Percentiles rank a stretch among this genome's conserved stretches.
These are phyloP conservation scores for Hyles vespertilio DNA, from an alignment of 1,140 invertebrate genomes.

Conservation along the genomic window DNA sequence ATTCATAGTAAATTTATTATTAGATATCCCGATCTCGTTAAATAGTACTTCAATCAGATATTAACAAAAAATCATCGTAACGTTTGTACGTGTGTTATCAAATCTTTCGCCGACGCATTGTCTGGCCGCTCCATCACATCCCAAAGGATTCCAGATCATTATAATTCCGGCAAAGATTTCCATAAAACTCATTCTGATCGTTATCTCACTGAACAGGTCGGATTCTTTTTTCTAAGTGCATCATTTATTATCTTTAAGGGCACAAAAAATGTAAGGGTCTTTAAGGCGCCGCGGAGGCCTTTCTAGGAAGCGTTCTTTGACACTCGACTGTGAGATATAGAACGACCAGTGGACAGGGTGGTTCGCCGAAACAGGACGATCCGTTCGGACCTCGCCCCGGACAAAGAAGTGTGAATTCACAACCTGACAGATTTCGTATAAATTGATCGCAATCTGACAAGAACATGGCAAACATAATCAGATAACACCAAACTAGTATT, in stretches of 20 bases:
- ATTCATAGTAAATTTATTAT: too few species aligned
- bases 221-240: constrained; percentile 62
- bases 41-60: too few species aligned
- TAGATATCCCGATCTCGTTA: too few species aligned
- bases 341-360: constrained; percentile 53
- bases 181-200: constrained; percentile 74
- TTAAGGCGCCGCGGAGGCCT: constrained; percentile 60
- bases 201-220: constrained; percentile 72
- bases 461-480: constrained; percentile 4
- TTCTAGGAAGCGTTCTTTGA: constrained; percentile 69
- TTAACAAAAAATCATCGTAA: too few species aligned
- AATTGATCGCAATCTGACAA: constrained; percentile 7
- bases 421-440: constrained; percentile 30
- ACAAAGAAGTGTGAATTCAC: constrained; percentile 57
- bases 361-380: constrained; percentile 47
- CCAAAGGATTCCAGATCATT: constrained; percentile 69
- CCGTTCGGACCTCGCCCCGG: constrained; percentile 24
- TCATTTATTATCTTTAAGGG: constrained; percentile 73
- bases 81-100: neutral
- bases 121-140: constrained; percentile 67
- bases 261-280: constrained; percentile 63
- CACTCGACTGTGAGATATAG: constrained; percentile 67
- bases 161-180: constrained; percentile 70
- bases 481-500: neutral
- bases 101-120: constrained; percentile 63